Base-by-base conservation (phyloP, 2,113 vertebrate genomes). In the Cariama cristata region DNA sequence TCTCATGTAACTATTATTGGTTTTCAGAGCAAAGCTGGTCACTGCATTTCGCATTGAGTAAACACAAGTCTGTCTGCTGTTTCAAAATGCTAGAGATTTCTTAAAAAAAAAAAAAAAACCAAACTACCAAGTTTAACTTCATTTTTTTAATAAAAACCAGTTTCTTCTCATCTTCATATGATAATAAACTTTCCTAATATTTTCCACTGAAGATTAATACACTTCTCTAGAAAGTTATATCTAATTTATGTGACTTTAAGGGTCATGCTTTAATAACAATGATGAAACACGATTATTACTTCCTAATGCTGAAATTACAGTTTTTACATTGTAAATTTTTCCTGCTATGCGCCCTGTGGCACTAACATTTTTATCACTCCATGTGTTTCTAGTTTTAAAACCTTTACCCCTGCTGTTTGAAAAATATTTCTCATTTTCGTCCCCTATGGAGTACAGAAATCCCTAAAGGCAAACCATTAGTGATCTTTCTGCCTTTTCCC, bases 341-440 rank as follows among this genome's bases (percentile, higher is more conserved):
- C 98, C 98, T 98, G 99, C 99, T 98, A 99, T 99, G 99, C 99
- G 98, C 99, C 99, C 99, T 98, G 99, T 99, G 99, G 99, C 99
- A 99, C 99, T 99, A 99, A 99, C 99, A 99, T 99, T 99, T 99
- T 99, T 99, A 99, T 99, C 99, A 99, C 99, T 99, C 99, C 99
- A 99, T 99, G 99, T 99, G 99, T 99, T 99, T 99, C 99, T 99
- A 99, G 99, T 99, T 99, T 99, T 99, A 99, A 99, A 99, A 99
- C 99, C 99, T 99, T 99, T 99, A 99, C 99, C 99, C 99, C 99
- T 99, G 99, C 99, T 99, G 99, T 99, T 99, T 99, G 99, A 99
- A 99, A 99, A 99, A 99, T 99, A 99, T 99, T 99, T 99, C 99
- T 99, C 99, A 99, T 99, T 99, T 99, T 99, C 99, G 98, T 99